Evolutionary conservation across 2,888 invertebrate species (phyloP).

Genomic region (Panopea generosa): DNA sequence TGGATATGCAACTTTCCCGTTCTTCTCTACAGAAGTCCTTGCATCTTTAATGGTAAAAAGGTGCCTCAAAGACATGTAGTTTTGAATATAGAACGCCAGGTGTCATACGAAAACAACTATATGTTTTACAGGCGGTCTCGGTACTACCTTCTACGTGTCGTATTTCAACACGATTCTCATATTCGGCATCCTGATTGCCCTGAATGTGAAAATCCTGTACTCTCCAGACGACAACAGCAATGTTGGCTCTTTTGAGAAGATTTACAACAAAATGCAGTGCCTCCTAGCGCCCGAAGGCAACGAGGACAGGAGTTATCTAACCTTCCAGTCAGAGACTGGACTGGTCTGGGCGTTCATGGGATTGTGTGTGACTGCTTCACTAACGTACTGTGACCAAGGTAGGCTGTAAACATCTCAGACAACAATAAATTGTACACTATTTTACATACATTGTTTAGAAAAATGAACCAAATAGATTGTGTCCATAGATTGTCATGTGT

Average conservation of each 20-base stretch:
- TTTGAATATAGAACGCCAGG: too few relatives aligned
- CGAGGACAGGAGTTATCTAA: constrained; percentile 71
- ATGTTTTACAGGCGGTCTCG: constrained; percentile 70
- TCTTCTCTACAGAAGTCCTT: too few relatives aligned
- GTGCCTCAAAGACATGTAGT: too few relatives aligned
- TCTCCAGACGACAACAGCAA: constrained; percentile 42
- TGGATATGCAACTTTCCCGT: too few relatives aligned
- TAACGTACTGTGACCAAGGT: constrained; percentile 76
- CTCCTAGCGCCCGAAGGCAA: constrained; percentile 70
- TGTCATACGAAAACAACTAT: too few relatives aligned
- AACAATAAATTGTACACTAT: too few relatives aligned
- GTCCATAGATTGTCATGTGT: not conserved
- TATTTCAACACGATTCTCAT: constrained; percentile 80
- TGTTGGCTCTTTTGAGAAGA: constrained; percentile 63
- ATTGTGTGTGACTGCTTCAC: constrained; percentile 71
- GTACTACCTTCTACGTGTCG: constrained; percentile 82
- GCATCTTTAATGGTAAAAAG: too few relatives aligned
- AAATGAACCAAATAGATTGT: too few relatives aligned
- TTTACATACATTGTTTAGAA: too few relatives aligned
- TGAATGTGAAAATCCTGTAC: constrained; percentile 73
- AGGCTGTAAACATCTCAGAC: too few relatives aligned
- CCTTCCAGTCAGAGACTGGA: constrained; percentile 74
- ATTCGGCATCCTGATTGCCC: constrained; percentile 70
- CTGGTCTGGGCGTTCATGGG: constrained; percentile 74
- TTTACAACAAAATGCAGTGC: constrained; percentile 69